Conservation (phyloP, 2,888 invertebrate genomes). For the Gisinianus flammeolus region DNA sequence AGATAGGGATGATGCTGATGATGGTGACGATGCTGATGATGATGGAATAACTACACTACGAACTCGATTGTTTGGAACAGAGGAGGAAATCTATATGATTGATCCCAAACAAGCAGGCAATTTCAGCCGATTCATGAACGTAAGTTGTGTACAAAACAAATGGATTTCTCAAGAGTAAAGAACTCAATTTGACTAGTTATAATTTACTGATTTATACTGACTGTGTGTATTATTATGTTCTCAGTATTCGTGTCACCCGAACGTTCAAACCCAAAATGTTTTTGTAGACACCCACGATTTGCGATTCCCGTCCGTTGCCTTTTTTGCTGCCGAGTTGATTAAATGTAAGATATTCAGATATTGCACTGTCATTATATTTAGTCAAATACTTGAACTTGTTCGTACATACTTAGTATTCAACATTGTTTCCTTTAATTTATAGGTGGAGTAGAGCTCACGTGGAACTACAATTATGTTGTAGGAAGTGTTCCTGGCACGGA, state of each 20-base stretch:
- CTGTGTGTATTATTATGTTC: not conserved
- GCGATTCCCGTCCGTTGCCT: conserved; percentile 92
- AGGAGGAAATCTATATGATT: conserved; percentile 67
- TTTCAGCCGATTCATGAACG: conserved; percentile 91
- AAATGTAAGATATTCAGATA: not conserved
- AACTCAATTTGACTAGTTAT: not conserved
- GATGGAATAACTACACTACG: not conserved
- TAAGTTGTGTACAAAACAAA: not conserved
- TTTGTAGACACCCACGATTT: conserved; percentile 98
- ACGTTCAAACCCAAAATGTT: conserved; percentile 97
- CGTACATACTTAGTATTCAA: no score
- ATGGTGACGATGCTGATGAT: not conserved
- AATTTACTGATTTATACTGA: not conserved
- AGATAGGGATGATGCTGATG: no score
- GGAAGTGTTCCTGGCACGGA: conserved; percentile 89
- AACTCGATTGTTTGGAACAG: not conserved
- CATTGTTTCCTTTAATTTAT: not conserved
- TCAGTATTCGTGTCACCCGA: conserved; percentile 86
- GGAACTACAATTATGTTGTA: conserved; percentile 98
- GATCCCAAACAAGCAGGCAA: conserved; percentile 97
- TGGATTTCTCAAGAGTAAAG: not conserved
- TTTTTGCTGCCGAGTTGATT: conserved; percentile 79
- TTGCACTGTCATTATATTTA: not conserved
- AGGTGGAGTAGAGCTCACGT: conserved; percentile 93
- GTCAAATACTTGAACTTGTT: not conserved